phyloP scores from a whole-genome alignment of 2,888 invertebrate species.

The Melikaiella ostensackeni region DNA sequence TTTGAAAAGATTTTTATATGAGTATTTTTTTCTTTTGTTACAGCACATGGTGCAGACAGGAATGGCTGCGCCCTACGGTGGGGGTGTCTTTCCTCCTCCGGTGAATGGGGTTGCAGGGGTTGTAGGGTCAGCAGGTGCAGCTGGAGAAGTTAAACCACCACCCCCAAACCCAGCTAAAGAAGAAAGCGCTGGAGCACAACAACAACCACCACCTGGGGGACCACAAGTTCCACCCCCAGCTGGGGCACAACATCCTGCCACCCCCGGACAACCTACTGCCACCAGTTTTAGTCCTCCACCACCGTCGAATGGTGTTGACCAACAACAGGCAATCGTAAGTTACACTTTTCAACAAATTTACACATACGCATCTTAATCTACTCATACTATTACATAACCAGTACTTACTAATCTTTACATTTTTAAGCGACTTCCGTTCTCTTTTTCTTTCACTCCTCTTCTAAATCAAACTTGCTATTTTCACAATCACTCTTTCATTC shows the following conservation, averaged over 20 bases:
- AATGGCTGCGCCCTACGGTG: constrained; percentile 86
- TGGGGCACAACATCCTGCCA: constrained; percentile 68
- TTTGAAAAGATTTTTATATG: background rate
- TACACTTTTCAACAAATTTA: background rate
- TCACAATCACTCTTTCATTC: too few relatives aligned
- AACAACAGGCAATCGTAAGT: constrained; percentile 73
- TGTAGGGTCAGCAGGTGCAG: constrained; percentile 78
- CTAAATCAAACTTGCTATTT: too few relatives aligned
- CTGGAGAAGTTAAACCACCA: constrained; percentile 78
- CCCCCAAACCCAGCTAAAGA: constrained; percentile 75
- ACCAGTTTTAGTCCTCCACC: constrained; percentile 79
- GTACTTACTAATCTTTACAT: too few relatives aligned
- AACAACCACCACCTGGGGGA: constrained; percentile 72
- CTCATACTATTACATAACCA: too few relatives aligned
- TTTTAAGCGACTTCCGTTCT: too few relatives aligned
- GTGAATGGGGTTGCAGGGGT: constrained; percentile 78
- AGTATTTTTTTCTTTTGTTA: constrained; percentile 59
- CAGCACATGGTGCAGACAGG: constrained; percentile 97
- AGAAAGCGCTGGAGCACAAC: constrained; percentile 71
- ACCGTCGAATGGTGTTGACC: constrained; percentile 78
- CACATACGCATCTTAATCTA: too few relatives aligned
- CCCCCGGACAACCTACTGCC: constrained; percentile 72
- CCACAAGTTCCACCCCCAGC: constrained; percentile 73
- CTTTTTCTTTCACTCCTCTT: too few relatives aligned
- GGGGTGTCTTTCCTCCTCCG: constrained; percentile 81